Base-by-base conservation (phyloP, 2,888 invertebrate genomes). In the Tetropium fuscum region DNA sequence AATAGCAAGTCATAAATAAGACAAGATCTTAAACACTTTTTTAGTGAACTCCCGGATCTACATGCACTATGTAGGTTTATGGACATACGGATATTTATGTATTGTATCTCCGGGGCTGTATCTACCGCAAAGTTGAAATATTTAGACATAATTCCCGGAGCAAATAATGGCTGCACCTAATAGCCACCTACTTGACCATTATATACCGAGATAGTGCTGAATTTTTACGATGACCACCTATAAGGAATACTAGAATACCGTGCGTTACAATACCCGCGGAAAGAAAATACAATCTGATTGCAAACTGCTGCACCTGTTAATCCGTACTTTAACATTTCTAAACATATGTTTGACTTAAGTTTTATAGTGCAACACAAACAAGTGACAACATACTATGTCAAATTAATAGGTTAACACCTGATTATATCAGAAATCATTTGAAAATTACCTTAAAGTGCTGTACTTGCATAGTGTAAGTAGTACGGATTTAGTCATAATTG, bases 111-210 rank as follows among this genome's bases (percentile, higher is more conserved):
- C 41, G 19, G 53, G 60, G 53, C 48, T 15, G 53, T 18, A 30
- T 53, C 53, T 53, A 38, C 60, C 36, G 57, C 41, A 53, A 57
- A 57, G 34, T 47, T 48, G 57, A 61, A 53, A 57, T 57, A 61
- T 57, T 57, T 57, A 53, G 56, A 57, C 57, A 43, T 53, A 57
- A 56, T 57, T 61, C 60, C 56, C 34, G 41, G 20, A 56, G 53
- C 47, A 38, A 47, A 43, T 48, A 48, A 47, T 38, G 44, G 56
- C 53, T 57, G 53, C 57, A 51, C 57, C 60, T 38, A 61, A 27
- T 53, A 53, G 60, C 53, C 60, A 61, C 60, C 60, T 57, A 61
- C 60, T 57, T 61, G 53, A 43, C 60, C 56, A 61, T 61, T 61
- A 61, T 61, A 40, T 47, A 30, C 47, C 48, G 48, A 6, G 49